Evolutionary conservation across 92 coral and sea anemone species (phyloP), one percentile per base, ranked within the genome.

Genomic region (Hydrozoanthus gracilis): DNA sequence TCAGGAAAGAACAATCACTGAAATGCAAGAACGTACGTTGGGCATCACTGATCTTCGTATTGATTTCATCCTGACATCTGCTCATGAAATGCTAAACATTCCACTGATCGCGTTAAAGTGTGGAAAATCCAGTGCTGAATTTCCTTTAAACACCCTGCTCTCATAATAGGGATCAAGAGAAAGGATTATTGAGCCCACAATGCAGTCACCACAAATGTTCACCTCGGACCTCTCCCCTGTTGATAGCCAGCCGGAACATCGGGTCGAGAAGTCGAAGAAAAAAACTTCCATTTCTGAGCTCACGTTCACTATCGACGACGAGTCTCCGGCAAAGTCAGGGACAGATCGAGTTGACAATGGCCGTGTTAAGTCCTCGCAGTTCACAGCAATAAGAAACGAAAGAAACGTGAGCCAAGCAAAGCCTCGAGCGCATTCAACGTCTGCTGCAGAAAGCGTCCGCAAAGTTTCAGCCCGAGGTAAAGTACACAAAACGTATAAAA

Each of bases 261-360:
- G 45, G 18, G 74, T 27, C 54, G 75, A 18, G 39, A 80, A 65
- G 64, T 58, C 74, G 9, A 80, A 80, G 85, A 80, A 80, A 18
- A 51, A 60, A 4, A 48, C 73, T 1, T 65, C 85, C 20, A 20
- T 80, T 47, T 80, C 85, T 18, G 85, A 80, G 39, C 64, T 80
- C 11, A 80, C 85, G 2, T 80, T 80, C 50, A 80, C 85, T 39
- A 80, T 80, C 55, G 85, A 80, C 4, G 85, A 80, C 39, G 75
- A 80, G 17, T 48, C 85, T 47, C 85, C 74, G 7, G 8, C 20
- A 70, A 80, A 20, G 15, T 13, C 62, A 16, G 20, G 46, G n/a
- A 4, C 52, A 18, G 66, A 76, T 27, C 49, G 35, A 44, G 18
- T 55, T 9, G 82, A 76, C 60, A 4, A 48, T 51, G 82, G 66